phyloP scores from a whole-genome alignment of 2,797 vertebrate species.

The Caiman crocodilus region DNA sequence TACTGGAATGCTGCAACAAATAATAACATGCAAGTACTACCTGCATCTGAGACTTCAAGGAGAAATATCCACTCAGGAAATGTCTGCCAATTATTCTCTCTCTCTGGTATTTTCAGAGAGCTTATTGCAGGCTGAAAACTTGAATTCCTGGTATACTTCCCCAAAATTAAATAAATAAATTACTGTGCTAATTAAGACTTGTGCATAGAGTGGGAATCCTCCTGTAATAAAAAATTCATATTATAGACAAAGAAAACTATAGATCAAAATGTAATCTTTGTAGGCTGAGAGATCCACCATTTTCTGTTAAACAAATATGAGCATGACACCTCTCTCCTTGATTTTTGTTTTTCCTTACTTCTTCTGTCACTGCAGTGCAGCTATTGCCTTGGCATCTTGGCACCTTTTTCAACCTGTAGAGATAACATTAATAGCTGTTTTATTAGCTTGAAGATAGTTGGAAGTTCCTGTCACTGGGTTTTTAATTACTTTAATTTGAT shows the following conservation, averaged over 20 bases:
- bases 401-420: background rate
- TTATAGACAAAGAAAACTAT: no score
- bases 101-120: background rate
- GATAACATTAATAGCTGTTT: background rate
- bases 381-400: background rate
- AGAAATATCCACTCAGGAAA: background rate
- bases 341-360: background rate
- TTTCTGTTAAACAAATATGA: background rate
- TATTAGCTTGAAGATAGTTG: background rate
- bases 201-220: no score
- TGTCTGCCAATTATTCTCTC: background rate
- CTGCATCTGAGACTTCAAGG: background rate
- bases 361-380: background rate
- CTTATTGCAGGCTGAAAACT: background rate
- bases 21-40: rapidly evolving
- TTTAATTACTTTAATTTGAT: background rate
- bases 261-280: background rate
- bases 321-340: no score
- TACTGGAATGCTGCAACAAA: no score
- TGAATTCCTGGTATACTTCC: background rate
- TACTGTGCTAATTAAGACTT: no score
- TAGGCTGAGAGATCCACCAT: background rate
- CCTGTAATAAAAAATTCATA: no score
- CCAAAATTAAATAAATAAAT: background rate
- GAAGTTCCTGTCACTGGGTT: background rate